Conservation (phyloP, 1,140 invertebrate species). For the Octopus sinensis region DNA sequence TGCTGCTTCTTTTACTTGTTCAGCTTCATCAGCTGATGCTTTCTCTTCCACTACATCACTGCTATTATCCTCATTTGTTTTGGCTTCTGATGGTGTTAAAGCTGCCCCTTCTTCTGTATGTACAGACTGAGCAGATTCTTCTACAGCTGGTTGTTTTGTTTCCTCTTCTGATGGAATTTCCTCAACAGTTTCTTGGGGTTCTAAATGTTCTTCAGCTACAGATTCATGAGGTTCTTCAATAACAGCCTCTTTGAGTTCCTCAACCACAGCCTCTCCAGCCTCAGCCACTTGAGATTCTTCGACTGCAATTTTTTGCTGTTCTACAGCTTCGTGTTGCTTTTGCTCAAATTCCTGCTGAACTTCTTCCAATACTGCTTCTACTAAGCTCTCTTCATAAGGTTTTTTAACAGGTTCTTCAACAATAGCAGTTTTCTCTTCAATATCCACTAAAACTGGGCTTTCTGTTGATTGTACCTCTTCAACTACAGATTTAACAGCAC, state of each 20-base stretch:
- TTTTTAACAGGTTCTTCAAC: neutral
- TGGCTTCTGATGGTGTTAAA: neutral
- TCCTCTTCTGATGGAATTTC: neutral
- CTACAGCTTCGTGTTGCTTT: too few relatives aligned
- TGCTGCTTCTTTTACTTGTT: too few relatives aligned
- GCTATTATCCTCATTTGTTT: too few relatives aligned
- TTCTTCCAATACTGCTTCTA: neutral
- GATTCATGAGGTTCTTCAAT: neutral
- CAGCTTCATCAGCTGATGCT: too few relatives aligned
- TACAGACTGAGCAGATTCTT: neutral
- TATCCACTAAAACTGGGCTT: too few relatives aligned
- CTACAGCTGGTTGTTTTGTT: neutral
- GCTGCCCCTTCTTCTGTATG: neutral
- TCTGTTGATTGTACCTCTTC: too few relatives aligned
- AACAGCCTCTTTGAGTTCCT: slow-evolving; percentile 17
- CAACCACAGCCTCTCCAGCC: slow-evolving; percentile 18
- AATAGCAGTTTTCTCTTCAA: too few relatives aligned
- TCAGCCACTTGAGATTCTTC: neutral
- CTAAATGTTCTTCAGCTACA: too few relatives aligned
- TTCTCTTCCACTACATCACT: too few relatives aligned
- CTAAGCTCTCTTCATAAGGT: neutral
- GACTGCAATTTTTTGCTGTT: neutral
- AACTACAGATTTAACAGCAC: neutral
- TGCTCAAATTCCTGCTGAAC: too few relatives aligned
- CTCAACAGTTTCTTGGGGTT: neutral